Base-by-base conservation (phyloP, 2,797 vertebrate species). In the Melanogrammus aeglefinus region DNA sequence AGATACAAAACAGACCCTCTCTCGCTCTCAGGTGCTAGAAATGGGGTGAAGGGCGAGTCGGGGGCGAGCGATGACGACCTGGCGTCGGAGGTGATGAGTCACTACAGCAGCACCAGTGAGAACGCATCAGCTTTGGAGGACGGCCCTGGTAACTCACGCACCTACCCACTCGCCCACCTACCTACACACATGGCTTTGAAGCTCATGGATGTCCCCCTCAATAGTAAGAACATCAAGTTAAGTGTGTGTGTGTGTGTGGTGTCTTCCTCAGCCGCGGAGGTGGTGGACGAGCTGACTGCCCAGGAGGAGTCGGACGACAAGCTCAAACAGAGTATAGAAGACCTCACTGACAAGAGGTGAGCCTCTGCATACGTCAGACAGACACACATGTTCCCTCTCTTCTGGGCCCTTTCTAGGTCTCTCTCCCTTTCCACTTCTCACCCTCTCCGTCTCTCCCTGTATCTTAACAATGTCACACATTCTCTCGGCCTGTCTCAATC, bases 31-130 rank as follows among this genome's bases (percentile, higher is more conserved):
- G 95, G 94, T 82, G 84, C 92, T 47, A 95, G 80, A 75, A 95
- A 95, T 84, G 93, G 95, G 35, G 80, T 90, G 66, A 96, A 95
- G 81, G 94, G 89, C 0, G 95, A 97, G 79, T 96, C 95, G 0
- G 95, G 93, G 21, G 93, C 94, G 89, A 99, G 98, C 33, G 97
- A 98, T n/a, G 97, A 99, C 13, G 98, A 99, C 76, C 91, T 95
- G 24, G 91, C 89, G 4, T 98, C 96, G 14, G 98, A 99, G 57
- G 90, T 96, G 41, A 92, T 95, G 83, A 97, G 96, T 88, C 96
- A 95, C 90, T 95, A 89, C 89, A 98, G 97, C 91, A 97, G 96
- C 29, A 90, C 96, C 90, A 98, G 97, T 6, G 97, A 98, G 79
- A 94, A 88, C 1, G 84, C 95, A 51, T 95, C 96, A 12, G 91